Percentiles rank a stretch among this genome's conserved stretches.
Evolutionary conservation across 1,140 invertebrate species (phyloP).

Genomic region (Rhysida immarginata): DNA sequence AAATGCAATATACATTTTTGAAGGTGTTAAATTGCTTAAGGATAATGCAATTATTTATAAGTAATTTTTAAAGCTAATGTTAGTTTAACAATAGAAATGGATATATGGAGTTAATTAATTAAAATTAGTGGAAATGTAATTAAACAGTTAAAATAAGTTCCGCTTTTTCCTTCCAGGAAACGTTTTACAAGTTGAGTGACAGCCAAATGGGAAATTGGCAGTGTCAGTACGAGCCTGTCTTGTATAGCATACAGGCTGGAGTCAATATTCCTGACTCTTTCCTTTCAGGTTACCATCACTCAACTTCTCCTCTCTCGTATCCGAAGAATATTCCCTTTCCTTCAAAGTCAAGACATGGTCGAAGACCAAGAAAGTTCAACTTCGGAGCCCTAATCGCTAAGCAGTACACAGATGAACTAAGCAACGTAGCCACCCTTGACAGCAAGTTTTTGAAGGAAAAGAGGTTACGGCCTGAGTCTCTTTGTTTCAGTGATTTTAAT

Average conservation of each 20-base stretch:
- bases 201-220: background rate
- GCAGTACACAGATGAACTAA: background rate
- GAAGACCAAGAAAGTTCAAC: too few species aligned
- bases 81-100: too few species aligned
- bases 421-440: background rate
- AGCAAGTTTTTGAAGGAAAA: background rate
- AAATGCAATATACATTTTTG: too few species aligned
- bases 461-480: background rate
- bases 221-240: background rate
- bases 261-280: background rate
- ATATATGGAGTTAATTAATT: too few species aligned
- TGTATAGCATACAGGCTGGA: background rate
- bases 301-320: background rate
- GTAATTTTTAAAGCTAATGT: too few species aligned
- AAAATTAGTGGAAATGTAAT: too few species aligned
- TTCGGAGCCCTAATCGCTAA: too few species aligned
- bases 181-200: background rate
- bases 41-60: too few species aligned
- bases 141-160: too few species aligned
- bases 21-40: too few species aligned
- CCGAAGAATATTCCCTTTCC: too few species aligned
- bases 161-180: slow-evolving; percentile 3
- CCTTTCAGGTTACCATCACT: background rate
- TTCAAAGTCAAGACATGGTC: background rate
- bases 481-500: background rate